These are phyloP conservation scores for Vanacampus margaritifer DNA, from an alignment of 2,113 vertebrate genomes.

Conservation along the genomic window DNA sequence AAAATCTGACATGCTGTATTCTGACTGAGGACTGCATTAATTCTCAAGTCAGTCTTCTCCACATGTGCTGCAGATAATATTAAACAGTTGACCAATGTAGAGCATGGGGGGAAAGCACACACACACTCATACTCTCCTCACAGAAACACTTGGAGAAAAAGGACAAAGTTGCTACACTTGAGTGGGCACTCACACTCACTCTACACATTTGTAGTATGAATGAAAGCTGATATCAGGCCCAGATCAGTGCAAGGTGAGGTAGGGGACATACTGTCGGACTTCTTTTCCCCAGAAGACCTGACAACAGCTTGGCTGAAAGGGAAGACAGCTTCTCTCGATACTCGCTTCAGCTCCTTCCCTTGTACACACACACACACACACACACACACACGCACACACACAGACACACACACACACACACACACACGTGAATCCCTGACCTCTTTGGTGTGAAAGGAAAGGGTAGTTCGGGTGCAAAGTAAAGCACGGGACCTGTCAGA, in stretches of 20 bases:
- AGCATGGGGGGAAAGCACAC: background rate
- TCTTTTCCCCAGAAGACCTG: slow-evolving; percentile 56
- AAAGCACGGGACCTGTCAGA: slow-evolving; percentile 61
- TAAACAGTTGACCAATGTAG: slow-evolving; percentile 27
- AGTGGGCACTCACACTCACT: slow-evolving; percentile 7
- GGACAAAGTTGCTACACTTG: slow-evolving; percentile 30
- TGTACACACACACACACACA: slow-evolving; percentile 7
- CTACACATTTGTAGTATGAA: slow-evolving; percentile 37
- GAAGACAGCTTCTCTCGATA: slow-evolving; percentile 58
- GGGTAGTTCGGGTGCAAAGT: slow-evolving; percentile 35
- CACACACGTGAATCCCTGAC: slow-evolving; percentile 48
- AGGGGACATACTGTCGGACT: slow-evolving; percentile 62
- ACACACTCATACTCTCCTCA: background rate
- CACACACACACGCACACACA: slow-evolving; percentile 9
- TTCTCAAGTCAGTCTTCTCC: slow-evolving; percentile 39
- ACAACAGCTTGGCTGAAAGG: slow-evolving; percentile 56
- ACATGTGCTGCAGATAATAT: slow-evolving; percentile 43
- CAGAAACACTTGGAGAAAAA: slow-evolving; percentile 13
- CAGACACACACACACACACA: slow-evolving; percentile 6
- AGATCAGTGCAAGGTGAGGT: slow-evolving; percentile 65
- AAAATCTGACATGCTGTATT: slow-evolving; percentile 60
- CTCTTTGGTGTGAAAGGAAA: slow-evolving; percentile 63
- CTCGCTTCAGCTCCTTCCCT: slow-evolving; percentile 34
- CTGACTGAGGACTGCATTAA: slow-evolving; percentile 58
- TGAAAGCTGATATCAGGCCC: slow-evolving; percentile 58